Evolutionary conservation across 2,113 vertebrate species (phyloP).

Genomic region (Porphyrio hochstetteri): DNA sequence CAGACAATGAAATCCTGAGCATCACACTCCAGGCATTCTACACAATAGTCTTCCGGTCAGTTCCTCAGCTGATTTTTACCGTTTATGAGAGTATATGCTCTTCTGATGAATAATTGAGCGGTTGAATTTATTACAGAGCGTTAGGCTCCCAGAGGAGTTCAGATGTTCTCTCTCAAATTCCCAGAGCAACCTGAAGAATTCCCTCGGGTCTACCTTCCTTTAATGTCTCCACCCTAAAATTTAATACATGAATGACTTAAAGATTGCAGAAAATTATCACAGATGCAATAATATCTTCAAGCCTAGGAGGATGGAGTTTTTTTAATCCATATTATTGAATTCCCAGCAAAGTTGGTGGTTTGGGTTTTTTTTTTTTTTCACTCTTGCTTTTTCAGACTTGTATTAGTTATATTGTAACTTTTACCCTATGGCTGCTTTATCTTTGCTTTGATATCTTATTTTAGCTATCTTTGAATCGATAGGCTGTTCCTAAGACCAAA

Average conservation of each 20-base stretch:
- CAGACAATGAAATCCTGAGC: not conserved
- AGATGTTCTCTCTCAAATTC: not conserved
- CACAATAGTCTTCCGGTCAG: not conserved
- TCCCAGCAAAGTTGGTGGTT: not conserved
- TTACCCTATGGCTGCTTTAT: not conserved
- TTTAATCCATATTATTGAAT: not conserved
- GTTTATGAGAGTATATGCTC: not conserved
- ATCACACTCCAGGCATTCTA: not conserved
- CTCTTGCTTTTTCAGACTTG: not conserved
- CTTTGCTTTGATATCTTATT: not conserved
- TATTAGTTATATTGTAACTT: not conserved
- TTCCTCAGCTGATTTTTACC: not conserved
- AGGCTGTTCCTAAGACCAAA: not conserved
- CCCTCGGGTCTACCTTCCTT: not conserved
- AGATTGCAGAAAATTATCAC: not conserved
- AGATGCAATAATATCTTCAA: not conserved
- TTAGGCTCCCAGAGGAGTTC: not conserved
- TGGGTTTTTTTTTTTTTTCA: not conserved
- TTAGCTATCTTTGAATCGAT: not conserved
- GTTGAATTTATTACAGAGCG: not conserved
- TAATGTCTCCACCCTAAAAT: not conserved
- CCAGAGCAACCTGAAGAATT: not conserved
- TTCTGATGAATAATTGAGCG: constrained; percentile 28
- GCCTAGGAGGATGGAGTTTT: not conserved
- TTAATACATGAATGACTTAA: not conserved